A percentile compares a stretch with the other conserved stretches of the same genome.
Evolutionary conservation across 2,113 vertebrate genomes (phyloP).

Genomic region (Antigone vipio): DNA sequence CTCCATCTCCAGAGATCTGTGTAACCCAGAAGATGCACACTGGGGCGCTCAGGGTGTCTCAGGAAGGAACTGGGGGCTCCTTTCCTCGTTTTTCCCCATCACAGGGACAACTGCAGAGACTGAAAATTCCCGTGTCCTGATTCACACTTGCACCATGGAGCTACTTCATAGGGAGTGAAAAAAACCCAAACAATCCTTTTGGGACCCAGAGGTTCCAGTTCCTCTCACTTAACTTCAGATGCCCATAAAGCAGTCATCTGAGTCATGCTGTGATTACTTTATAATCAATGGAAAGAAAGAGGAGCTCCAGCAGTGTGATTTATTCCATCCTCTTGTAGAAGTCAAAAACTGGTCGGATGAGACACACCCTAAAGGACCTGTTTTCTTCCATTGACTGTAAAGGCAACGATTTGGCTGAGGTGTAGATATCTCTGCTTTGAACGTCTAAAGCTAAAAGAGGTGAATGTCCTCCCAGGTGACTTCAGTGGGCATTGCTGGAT

Average conservation of each 20-base stretch:
- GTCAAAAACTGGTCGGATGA: neutral
- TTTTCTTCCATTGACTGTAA: neutral
- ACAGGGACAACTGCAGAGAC: neutral
- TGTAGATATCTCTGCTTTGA: neutral
- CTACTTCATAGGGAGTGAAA: neutral
- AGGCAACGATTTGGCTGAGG: neutral
- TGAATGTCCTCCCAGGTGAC: neutral
- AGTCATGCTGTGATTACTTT: neutral
- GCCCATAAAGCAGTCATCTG: neutral
- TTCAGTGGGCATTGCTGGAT: neutral
- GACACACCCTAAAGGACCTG: neutral
- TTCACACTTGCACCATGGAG: neutral
- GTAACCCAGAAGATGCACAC: neutral
- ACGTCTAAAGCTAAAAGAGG: neutral
- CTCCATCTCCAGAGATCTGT: neutral
- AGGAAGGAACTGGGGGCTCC: neutral
- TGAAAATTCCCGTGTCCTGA: neutral
- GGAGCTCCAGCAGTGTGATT: neutral
- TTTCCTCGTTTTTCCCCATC: neutral
- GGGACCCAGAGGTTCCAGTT: neutral
- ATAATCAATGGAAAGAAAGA: neutral
- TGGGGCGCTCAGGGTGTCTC: neutral
- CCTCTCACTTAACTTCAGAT: neutral
- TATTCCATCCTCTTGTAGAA: neutral
- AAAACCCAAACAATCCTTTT: neutral